Percentiles rank a stretch among this genome's conserved stretches.
Evolutionary conservation across 2,888 invertebrate species (phyloP).

Genomic region (Psylliodes chrysocephalus): DNA sequence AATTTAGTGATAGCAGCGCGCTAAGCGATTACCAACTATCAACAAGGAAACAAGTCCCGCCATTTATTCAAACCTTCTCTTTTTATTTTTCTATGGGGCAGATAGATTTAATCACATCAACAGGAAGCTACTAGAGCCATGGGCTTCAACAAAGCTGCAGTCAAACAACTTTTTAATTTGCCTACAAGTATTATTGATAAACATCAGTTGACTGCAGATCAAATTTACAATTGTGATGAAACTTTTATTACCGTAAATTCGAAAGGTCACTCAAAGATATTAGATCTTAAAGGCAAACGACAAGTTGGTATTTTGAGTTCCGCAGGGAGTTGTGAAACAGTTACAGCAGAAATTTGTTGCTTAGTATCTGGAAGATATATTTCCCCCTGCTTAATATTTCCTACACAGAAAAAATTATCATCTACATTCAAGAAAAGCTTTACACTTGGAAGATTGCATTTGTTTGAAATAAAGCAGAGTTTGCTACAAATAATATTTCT

Average conservation of each 20-base stretch:
- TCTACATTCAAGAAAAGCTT: too few species aligned
- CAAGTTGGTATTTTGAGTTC: conserved; percentile 34
- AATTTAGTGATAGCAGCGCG: too few species aligned
- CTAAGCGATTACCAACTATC: too few species aligned
- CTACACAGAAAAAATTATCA: too few species aligned
- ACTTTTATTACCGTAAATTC: conserved; percentile 48
- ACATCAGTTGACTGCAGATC: conserved; percentile 25
- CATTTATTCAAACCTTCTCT: too few species aligned
- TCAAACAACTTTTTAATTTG: not conserved
- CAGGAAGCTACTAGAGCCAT: too few species aligned
- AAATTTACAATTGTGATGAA: conserved; percentile 53
- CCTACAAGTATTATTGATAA: conserved; percentile 10
- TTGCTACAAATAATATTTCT: too few species aligned
- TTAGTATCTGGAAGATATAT: conserved; percentile 17
- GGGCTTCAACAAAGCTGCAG: not conserved
- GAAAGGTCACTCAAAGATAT: conserved; percentile 45
- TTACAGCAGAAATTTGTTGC: conserved; percentile 40
- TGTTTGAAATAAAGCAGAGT: too few species aligned
- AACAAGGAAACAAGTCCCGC: too few species aligned
- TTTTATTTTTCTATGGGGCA: too few species aligned
- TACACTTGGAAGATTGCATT: too few species aligned
- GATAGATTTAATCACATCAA: too few species aligned
- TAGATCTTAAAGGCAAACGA: conserved; percentile 30
- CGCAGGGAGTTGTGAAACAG: conserved; percentile 46
- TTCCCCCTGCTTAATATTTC: conserved; percentile 28